A percentile compares a stretch with the other conserved stretches of the same genome.
phyloP scores from a whole-genome alignment of 2,113 vertebrate species.

The Microtus montanus region DNA sequence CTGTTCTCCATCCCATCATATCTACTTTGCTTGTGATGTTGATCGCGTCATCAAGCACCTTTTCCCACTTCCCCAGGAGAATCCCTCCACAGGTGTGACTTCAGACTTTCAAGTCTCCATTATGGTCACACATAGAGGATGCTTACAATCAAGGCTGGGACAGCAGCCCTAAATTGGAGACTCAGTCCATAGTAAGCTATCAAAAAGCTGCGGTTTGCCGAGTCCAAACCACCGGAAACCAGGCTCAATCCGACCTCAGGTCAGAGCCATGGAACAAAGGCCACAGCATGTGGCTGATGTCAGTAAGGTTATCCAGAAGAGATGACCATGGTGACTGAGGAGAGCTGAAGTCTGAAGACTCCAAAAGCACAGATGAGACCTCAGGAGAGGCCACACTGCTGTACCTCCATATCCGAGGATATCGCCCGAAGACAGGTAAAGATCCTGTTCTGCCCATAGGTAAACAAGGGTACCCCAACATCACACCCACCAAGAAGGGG shows the following conservation, averaged over 20 bases:
- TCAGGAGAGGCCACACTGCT: too few species aligned
- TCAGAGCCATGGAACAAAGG: too few species aligned
- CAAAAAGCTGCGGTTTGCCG: too few species aligned
- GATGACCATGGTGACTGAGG: too few species aligned
- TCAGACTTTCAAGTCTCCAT: background rate
- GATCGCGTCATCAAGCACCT: background rate
- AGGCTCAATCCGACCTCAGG: background rate
- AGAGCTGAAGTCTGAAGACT: too few species aligned
- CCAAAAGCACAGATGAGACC: too few species aligned
- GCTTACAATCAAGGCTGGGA: background rate
- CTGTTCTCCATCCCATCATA: background rate
- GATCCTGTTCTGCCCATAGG: background rate
- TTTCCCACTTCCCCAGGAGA: background rate
- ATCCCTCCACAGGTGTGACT: too few species aligned
- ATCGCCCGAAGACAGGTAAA: too few species aligned
- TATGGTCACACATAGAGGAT: background rate
- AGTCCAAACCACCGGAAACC: background rate
- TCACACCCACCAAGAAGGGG: background rate
- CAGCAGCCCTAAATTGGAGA: background rate
- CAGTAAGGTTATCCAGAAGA: too few species aligned
- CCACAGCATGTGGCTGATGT: too few species aligned
- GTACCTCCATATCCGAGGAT: too few species aligned
- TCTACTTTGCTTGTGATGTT: background rate
- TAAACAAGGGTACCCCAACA: background rate
- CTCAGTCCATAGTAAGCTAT: background rate